These are phyloP conservation scores for Patiria pectinifera DNA, from an alignment of 53 echinoderm and acorn worm species.

Conservation along the genomic window DNA sequence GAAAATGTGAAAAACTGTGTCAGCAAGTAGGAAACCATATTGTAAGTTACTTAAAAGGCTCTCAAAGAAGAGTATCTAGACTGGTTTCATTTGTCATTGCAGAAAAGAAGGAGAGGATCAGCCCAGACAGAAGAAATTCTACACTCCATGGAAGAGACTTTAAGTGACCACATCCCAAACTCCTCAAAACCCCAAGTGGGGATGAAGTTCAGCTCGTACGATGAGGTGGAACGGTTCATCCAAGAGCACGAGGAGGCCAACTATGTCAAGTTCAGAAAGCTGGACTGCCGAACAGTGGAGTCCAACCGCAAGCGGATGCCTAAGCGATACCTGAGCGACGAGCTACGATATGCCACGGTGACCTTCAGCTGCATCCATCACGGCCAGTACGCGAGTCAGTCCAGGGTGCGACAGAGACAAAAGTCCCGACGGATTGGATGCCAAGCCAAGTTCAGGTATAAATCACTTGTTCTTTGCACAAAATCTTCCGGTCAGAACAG, in stretches of 20 bases:
- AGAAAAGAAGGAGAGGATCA: slow-evolving; percentile 11
- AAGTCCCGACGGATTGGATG: slow-evolving; percentile 20
- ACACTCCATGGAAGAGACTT: background rate
- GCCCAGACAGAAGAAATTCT: background rate
- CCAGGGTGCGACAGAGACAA: slow-evolving; percentile 1
- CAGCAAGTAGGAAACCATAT: too few species aligned
- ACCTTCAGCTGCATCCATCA: slow-evolving; percentile 29
- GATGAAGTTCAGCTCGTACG: slow-evolving; percentile 2
- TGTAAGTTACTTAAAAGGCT: background rate
- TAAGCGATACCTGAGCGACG: background rate
- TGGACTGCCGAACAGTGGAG: slow-evolving; percentile 23
- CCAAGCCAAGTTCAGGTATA: slow-evolving; percentile 3
- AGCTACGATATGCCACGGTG: background rate
- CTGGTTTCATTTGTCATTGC: background rate
- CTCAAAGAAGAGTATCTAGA: too few species aligned
- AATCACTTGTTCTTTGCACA: too few species aligned
- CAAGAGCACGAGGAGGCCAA: slow-evolving; percentile 3
- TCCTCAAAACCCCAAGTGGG: background rate
- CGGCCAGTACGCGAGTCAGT: background rate
- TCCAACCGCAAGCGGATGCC: background rate
- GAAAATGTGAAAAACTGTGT: too few species aligned
- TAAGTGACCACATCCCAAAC: background rate
- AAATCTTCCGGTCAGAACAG: too few species aligned
- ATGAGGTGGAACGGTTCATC: slow-evolving; percentile 35
- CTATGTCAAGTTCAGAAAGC: slow-evolving; percentile 24